phyloP scores from a whole-genome alignment of 1,140 invertebrate genomes.

The Bombus ignitus region DNA sequence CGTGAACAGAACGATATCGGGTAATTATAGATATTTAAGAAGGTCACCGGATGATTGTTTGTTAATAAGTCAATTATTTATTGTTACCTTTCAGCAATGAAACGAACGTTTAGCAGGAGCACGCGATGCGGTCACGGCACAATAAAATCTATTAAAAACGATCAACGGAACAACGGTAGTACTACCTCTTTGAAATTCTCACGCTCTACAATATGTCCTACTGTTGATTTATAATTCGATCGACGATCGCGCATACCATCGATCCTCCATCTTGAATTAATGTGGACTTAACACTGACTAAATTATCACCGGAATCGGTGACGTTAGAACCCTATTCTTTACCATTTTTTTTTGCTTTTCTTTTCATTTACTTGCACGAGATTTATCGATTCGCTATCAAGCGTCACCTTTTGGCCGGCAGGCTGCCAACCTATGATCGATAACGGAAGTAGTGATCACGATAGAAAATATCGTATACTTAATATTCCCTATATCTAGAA shows the following conservation, averaged over 20 bases:
- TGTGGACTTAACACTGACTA: constrained; percentile 42
- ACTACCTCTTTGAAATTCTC: constrained; percentile 76
- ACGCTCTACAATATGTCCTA: constrained; percentile 68
- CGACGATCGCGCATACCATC: constrained; percentile 32
- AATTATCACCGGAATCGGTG: constrained; percentile 31
- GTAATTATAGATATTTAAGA: constrained; percentile 13
- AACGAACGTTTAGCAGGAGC: constrained; percentile 40
- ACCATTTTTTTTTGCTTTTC: background rate
- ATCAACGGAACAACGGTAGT: constrained; percentile 81
- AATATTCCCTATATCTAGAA: background rate
- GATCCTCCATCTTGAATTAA: constrained; percentile 20
- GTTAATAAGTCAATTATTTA: constrained; percentile 26
- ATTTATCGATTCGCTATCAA: constrained; percentile 35
- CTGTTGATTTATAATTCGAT: constrained; percentile 67
- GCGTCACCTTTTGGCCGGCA: background rate
- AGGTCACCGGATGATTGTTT: constrained; percentile 8
- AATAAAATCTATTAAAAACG: constrained; percentile 82
- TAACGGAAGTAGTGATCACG: background rate
- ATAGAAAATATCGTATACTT: background rate
- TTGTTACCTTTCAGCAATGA: constrained; percentile 32
- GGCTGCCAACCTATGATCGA: background rate
- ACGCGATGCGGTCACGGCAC: constrained; percentile 77
- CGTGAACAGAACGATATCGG: background rate
- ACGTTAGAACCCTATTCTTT: constrained; percentile 35
- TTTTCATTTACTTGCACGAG: background rate